phyloP scores from a whole-genome alignment of 2,113 vertebrate genomes.

The Acrocephalus kingi region DNA sequence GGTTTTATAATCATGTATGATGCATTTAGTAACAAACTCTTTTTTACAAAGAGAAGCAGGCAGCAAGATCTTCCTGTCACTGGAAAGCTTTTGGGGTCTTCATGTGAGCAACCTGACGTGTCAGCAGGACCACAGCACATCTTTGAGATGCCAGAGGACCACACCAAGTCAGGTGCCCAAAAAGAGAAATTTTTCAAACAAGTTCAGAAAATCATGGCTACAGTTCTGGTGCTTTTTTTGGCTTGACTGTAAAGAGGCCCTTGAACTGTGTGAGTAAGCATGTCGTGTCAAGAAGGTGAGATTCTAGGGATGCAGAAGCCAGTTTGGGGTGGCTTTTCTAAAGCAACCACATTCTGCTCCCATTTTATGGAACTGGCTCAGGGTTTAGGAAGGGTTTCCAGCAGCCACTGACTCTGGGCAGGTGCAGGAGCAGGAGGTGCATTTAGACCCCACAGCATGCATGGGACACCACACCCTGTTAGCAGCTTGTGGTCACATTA shows the following conservation, averaged over 20 bases:
- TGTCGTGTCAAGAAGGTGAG: not conserved
- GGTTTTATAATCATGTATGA: not conserved
- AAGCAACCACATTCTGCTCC: not conserved
- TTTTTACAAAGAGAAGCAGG: not conserved
- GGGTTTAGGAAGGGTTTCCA: not conserved
- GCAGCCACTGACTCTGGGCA: not conserved
- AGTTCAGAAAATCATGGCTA: not conserved
- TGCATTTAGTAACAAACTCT: not conserved
- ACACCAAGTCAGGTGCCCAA: not conserved
- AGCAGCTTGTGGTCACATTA: not conserved
- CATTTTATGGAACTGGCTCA: not conserved
- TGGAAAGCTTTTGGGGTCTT: not conserved
- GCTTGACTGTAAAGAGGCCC: not conserved
- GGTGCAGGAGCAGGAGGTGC: not conserved
- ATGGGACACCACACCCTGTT: not conserved
- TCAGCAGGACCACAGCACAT: not conserved
- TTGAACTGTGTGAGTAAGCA: not conserved
- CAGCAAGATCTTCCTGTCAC: not conserved
- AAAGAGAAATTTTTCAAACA: not conserved
- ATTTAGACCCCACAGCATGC: accelerated
- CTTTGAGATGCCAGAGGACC: not conserved
- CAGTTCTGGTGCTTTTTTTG: not conserved
- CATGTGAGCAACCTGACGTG: not conserved
- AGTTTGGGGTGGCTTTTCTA: not conserved
- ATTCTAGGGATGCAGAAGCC: not conserved